Percentiles rank a stretch among this genome's conserved stretches.
Evolutionary conservation across 2,888 invertebrate genomes (phyloP).

Genomic region (Dendrolimus pini): DNA sequence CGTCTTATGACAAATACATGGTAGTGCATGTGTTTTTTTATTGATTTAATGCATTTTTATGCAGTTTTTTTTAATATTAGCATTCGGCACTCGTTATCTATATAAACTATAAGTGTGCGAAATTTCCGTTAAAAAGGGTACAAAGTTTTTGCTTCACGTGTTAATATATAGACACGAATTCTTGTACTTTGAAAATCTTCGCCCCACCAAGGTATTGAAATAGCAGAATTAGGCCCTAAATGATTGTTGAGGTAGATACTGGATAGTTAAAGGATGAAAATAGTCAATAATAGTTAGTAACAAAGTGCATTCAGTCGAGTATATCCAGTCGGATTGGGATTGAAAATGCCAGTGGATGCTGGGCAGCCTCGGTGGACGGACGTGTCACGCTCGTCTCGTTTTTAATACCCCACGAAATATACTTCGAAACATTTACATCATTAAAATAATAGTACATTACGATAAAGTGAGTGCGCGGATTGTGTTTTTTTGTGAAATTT

Average conservation of each 20-base stretch:
- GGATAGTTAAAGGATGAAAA: not conserved
- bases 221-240: not conserved
- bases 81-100: too few relatives aligned
- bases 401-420: not conserved
- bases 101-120: too few relatives aligned
- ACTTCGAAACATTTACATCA: not conserved
- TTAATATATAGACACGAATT: too few relatives aligned
- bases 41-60: too few relatives aligned
- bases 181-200: too few relatives aligned
- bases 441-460: not conserved
- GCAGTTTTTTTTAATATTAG: too few relatives aligned
- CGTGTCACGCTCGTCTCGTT: not conserved
- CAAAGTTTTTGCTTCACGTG: too few relatives aligned
- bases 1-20: too few relatives aligned
- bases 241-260: not conserved
- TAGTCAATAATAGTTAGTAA: not conserved
- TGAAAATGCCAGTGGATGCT: not conserved
- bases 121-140: too few relatives aligned
- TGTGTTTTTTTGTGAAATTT: not conserved
- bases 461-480: not conserved
- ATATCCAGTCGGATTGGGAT: not conserved
- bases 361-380: not conserved
- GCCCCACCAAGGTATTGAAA: not conserved
- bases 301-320: not conserved
- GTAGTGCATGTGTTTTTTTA: too few relatives aligned